A percentile compares a stretch with the other conserved stretches of the same genome.
Conservation (phyloP, 2,888 invertebrate species). For the Chloromyia formosa region DNA sequence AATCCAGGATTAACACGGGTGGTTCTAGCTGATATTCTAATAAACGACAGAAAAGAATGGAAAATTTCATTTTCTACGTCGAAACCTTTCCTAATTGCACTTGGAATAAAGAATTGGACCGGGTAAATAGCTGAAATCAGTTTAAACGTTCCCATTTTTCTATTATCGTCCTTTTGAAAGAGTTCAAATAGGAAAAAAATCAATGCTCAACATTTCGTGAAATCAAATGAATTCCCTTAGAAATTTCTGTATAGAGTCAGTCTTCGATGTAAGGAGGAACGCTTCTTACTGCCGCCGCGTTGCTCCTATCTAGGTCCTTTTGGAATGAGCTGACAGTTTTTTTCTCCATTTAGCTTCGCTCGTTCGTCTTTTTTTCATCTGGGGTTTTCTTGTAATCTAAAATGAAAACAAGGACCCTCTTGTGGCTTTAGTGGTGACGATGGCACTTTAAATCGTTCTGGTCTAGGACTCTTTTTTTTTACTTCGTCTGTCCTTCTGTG, state of each 20-base stretch:
- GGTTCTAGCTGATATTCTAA: too few relatives aligned
- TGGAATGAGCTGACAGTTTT: neutral
- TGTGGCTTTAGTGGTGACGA: conserved; percentile 32
- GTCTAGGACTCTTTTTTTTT: conserved; percentile 23
- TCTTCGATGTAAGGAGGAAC: neutral
- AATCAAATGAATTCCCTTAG: neutral
- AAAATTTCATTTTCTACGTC: too few relatives aligned
- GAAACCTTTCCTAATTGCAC: conserved; percentile 8
- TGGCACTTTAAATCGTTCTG: conserved; percentile 33
- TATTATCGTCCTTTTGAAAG: conserved; percentile 12
- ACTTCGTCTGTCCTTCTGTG: neutral
- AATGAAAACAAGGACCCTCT: conserved; percentile 38
- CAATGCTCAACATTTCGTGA: neutral
- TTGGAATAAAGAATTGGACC: neutral
- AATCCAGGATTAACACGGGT: too few relatives aligned
- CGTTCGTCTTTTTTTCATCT: neutral
- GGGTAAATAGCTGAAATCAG: neutral
- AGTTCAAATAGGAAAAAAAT: neutral
- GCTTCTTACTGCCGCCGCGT: too few relatives aligned
- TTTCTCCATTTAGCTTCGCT: too few relatives aligned
- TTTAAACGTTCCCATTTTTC: neutral
- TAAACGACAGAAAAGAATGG: too few relatives aligned
- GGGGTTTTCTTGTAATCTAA: conserved; percentile 9
- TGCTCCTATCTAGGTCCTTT: conserved; percentile 7
- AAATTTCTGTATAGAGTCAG: neutral